A percentile compares a stretch with the other conserved stretches of the same genome.
Conservation (phyloP, 2,113 vertebrate species). For the Lates calcarifer region DNA sequence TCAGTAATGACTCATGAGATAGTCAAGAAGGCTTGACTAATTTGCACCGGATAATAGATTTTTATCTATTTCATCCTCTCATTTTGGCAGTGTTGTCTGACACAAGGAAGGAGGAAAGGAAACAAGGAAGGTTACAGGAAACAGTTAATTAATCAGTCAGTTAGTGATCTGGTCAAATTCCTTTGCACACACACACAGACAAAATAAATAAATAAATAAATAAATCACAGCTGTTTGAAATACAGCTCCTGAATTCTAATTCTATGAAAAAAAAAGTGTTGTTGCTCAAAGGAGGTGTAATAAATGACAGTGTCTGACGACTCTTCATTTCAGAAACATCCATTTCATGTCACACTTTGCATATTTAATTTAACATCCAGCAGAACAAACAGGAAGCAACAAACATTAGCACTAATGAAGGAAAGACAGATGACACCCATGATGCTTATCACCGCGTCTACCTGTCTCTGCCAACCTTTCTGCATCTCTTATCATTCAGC, state of each 20-base stretch:
- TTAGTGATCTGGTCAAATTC: slow-evolving; percentile 13
- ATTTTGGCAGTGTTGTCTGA: slow-evolving; percentile 43
- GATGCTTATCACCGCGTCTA: slow-evolving; percentile 40
- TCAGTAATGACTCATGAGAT: slow-evolving; percentile 73
- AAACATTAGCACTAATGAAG: slow-evolving; percentile 63
- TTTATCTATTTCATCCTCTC: slow-evolving; percentile 60
- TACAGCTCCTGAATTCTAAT: slow-evolving; percentile 2
- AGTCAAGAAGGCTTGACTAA: slow-evolving; percentile 74
- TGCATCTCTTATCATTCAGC: slow-evolving; percentile 34
- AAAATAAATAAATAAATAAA: too few species aligned
- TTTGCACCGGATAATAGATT: slow-evolving; percentile 75
- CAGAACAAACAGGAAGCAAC: slow-evolving; percentile 60
- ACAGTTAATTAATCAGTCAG: slow-evolving; percentile 33
- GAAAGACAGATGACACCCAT: slow-evolving; percentile 46
- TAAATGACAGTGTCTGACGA: slow-evolving; percentile 38
- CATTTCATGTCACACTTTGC: slow-evolving; percentile 54
- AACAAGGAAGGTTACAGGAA: background rate
- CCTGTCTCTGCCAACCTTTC: slow-evolving; percentile 28
- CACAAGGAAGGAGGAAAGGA: slow-evolving; percentile 17
- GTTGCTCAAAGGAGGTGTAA: slow-evolving; percentile 1
- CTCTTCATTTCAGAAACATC: slow-evolving; percentile 42
- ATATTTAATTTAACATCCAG: slow-evolving; percentile 54
- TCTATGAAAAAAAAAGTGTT: slow-evolving; percentile 3
- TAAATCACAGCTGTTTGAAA: slow-evolving; percentile 21
- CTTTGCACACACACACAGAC: too few species aligned